Conservation (phyloP, 2,113 vertebrate species). For the Peromyscus leucopus region DNA sequence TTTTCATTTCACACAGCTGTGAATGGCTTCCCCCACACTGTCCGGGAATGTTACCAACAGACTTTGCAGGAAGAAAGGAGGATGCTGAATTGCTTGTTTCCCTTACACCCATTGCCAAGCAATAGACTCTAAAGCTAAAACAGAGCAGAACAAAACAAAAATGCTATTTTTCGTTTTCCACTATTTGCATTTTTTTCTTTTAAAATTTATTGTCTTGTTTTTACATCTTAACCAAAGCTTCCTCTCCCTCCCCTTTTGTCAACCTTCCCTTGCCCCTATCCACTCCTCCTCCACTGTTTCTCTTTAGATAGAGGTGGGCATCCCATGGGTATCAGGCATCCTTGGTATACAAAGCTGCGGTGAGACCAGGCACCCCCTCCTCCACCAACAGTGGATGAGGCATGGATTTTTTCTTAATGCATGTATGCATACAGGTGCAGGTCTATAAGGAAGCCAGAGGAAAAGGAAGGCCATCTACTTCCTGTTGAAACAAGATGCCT, state of each 20-base stretch:
- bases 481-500: background rate
- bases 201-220: background rate
- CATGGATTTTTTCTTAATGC: background rate
- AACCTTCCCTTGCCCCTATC: background rate
- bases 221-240: background rate
- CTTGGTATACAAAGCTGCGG: background rate
- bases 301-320: background rate
- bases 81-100: background rate
- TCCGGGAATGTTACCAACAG: background rate
- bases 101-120: background rate
- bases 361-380: background rate
- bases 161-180: slow-evolving; percentile 22
- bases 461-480: background rate
- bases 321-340: background rate
- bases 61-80: slow-evolving; percentile 32
- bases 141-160: background rate
- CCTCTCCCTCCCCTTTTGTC: background rate
- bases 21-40: background rate
- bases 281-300: background rate
- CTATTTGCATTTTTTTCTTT: slow-evolving; percentile 18
- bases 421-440: background rate
- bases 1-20: background rate
- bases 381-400: background rate
- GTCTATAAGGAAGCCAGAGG: background rate
- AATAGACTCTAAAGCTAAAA: background rate